A percentile compares a stretch with the other conserved stretches of the same genome.
phyloP scores from a whole-genome alignment of 2,113 vertebrate genomes.

The Austrofundulus limnaeus region DNA sequence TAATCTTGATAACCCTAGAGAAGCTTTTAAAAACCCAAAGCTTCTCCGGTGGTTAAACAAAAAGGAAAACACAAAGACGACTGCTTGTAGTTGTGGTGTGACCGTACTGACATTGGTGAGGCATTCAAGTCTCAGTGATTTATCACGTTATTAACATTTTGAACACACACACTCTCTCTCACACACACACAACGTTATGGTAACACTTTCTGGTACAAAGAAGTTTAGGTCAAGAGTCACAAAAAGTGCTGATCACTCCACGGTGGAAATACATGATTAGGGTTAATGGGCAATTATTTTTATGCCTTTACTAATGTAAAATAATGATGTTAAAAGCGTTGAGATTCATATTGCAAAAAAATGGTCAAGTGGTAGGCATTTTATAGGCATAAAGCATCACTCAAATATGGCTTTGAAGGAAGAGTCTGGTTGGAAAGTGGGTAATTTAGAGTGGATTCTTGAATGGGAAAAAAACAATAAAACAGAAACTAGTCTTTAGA shows the following conservation, averaged over 20 bases:
- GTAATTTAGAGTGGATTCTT: neutral
- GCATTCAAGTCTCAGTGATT: constrained; percentile 62
- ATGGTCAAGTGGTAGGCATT: neutral
- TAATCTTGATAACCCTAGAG: constrained; percentile 59
- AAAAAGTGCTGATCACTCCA: constrained; percentile 24
- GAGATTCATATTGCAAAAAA: neutral
- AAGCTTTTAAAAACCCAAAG: constrained; percentile 45
- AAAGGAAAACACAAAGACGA: constrained; percentile 38
- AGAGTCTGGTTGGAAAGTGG: constrained; percentile 9
- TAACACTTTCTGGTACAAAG: constrained; percentile 27
- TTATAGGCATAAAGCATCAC: neutral
- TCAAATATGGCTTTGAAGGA: neutral
- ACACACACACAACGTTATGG: constrained; percentile 34
- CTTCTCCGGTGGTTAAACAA: constrained; percentile 43
- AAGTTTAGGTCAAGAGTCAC: constrained; percentile 29
- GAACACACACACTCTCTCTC: constrained; percentile 26
- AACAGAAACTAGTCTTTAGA: neutral
- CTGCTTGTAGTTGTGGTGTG: constrained; percentile 24
- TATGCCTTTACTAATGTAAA: neutral
- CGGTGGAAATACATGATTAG: constrained; percentile 11
- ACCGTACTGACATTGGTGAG: constrained; percentile 64
- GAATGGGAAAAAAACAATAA: neutral
- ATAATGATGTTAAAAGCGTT: neutral
- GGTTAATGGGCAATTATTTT: neutral
- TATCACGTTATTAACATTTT: constrained; percentile 64